phyloP scores from a whole-genome alignment of 2,888 invertebrate species.

The Apodemia zela region DNA sequence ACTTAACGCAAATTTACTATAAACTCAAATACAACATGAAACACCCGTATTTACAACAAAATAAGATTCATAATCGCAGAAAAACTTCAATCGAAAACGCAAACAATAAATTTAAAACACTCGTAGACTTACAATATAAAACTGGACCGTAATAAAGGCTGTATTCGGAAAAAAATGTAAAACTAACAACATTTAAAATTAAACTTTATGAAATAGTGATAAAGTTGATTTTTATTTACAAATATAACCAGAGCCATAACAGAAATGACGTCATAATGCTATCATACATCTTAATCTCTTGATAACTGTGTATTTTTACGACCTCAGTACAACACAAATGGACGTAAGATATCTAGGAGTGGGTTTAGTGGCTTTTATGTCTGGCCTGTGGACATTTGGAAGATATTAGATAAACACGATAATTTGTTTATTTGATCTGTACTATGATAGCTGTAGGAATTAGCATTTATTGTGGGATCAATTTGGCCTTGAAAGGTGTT shows the following conservation, averaged over 20 bases:
- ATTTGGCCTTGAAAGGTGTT: neutral
- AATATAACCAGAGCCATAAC: conserved; percentile 7
- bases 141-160: conserved; percentile 42
- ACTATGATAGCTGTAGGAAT: neutral
- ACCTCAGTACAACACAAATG: conserved; percentile 42
- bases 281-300: conserved; percentile 48
- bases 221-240: conserved; percentile 28
- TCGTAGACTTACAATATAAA: conserved; percentile 39
- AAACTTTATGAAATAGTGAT: conserved; percentile 28
- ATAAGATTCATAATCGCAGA: conserved; percentile 26
- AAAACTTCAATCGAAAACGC: conserved; percentile 18
- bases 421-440: neutral
- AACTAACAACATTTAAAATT: conserved; percentile 18
- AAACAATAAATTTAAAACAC: conserved; percentile 37
- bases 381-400: conserved; percentile 31
- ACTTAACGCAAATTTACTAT: conserved; percentile 25
- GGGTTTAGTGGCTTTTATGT: conserved; percentile 40
- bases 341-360: conserved; percentile 41
- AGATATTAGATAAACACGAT: conserved; percentile 23
- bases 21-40: neutral
- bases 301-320: conserved; percentile 45
- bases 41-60: neutral
- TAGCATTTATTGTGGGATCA: neutral
- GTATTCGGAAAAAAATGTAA: conserved; percentile 28
- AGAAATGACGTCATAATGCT: conserved; percentile 41